phyloP scores from a whole-genome alignment of 2,113 vertebrate species.

The Psammodynastes pulverulentus region DNA sequence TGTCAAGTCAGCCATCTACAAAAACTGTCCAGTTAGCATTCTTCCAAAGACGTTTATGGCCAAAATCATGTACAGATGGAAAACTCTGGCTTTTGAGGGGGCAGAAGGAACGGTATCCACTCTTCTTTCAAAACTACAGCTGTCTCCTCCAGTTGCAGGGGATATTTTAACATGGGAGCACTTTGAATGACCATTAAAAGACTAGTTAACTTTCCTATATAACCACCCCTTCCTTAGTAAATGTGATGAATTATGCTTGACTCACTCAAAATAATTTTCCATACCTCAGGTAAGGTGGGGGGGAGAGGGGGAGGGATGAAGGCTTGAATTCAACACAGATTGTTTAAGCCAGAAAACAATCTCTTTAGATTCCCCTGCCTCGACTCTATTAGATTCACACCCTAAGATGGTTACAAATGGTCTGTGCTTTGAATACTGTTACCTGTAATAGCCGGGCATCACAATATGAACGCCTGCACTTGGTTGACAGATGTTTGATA shows the following conservation, averaged over 20 bases:
- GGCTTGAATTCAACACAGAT: rapidly evolving
- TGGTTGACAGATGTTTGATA: constrained; percentile 86
- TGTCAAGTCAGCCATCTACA: background rate
- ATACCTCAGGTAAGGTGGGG: background rate
- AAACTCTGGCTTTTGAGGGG: background rate
- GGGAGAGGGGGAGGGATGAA: background rate
- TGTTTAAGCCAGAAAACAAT: background rate
- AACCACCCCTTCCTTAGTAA: background rate
- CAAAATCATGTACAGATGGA: background rate
- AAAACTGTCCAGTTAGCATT: background rate
- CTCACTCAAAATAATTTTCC: background rate
- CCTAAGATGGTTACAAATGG: background rate
- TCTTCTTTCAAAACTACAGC: background rate
- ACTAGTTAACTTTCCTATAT: background rate
- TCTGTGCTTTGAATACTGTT: constrained; percentile 35
- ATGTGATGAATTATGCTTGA: background rate
- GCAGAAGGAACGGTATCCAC: background rate
- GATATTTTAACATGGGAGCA: background rate
- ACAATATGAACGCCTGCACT: constrained; percentile 86
- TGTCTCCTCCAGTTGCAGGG: background rate
- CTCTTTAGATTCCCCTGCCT: background rate
- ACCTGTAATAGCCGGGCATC: constrained; percentile 91
- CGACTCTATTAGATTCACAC: background rate
- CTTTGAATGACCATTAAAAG: background rate
- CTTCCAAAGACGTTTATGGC: background rate